phyloP scores from a whole-genome alignment of 2,797 vertebrate genomes.

The Manis crassicaudata region DNA sequence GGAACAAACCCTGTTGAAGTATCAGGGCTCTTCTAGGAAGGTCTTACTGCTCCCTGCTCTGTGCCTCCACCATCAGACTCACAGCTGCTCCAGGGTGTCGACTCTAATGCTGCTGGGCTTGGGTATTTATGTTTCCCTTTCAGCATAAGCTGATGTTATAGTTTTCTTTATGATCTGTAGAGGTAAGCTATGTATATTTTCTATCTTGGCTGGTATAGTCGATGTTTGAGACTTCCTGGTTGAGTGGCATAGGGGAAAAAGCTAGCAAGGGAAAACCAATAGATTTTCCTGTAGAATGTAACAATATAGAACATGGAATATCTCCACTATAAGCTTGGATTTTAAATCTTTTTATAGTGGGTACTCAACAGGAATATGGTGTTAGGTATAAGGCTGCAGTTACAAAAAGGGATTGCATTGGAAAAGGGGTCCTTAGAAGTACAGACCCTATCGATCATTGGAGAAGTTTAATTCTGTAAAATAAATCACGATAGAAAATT shows the following conservation, averaged over 20 bases:
- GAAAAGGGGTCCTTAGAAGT: not conserved
- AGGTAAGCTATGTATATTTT: not conserved
- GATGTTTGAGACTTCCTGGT: not conserved
- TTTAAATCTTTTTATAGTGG: not conserved
- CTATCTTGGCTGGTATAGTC: not conserved
- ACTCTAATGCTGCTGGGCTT: not conserved
- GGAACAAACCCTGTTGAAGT: not conserved
- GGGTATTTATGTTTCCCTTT: not conserved
- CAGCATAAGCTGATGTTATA: not conserved
- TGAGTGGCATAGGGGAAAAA: not conserved
- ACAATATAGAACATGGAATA: not conserved
- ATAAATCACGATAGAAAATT: not conserved
- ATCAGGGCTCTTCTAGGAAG: not conserved
- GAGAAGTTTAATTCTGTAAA: not conserved
- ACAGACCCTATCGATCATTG: not conserved
- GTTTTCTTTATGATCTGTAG: not conserved
- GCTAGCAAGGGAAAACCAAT: not conserved
- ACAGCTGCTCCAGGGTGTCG: not conserved
- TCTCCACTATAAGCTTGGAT: not conserved
- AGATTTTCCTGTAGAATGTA: not conserved
- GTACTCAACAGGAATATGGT: not conserved
- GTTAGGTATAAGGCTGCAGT: not conserved
- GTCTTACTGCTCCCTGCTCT: not conserved
- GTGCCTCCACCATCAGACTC: not conserved
- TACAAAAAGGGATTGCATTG: not conserved